Evolutionary conservation across 1,140 invertebrate genomes (phyloP).

Genomic region (Sesamia nonagrioides): DNA sequence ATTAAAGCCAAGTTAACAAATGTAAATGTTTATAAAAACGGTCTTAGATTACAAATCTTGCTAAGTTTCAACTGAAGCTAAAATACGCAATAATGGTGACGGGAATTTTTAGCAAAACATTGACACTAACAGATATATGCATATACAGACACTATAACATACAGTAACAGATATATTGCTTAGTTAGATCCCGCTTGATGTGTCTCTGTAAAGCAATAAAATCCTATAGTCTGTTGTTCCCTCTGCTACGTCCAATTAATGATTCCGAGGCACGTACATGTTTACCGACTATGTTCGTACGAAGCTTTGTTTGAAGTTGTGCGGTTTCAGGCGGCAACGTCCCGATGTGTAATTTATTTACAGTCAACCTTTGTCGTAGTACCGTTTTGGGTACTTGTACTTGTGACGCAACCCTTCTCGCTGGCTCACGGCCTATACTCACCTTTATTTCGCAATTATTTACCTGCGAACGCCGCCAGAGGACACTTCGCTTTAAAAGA

Average conservation of each 20-base stretch:
- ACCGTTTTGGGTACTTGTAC: neutral
- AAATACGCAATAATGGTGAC: too few relatives aligned
- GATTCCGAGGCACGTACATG: neutral
- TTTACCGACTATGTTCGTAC: neutral
- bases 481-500: slow-evolving; percentile 5
- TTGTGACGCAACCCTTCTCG: slow-evolving; percentile 28
- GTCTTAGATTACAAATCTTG: too few relatives aligned
- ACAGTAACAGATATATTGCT: too few relatives aligned
- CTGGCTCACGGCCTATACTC: slow-evolving; percentile 34
- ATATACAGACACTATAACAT: too few relatives aligned
- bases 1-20: too few relatives aligned
- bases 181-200: too few relatives aligned
- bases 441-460: slow-evolving; percentile 48
- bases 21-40: too few relatives aligned
- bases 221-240: neutral
- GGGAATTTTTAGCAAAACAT: too few relatives aligned
- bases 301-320: slow-evolving; percentile 14
- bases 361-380: slow-evolving; percentile 28
- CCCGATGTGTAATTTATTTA: slow-evolving; percentile 47
- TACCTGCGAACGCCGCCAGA: slow-evolving; percentile 1
- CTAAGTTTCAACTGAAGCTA: too few relatives aligned
- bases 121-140: too few relatives aligned
- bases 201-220: too few relatives aligned
- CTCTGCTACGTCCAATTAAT: neutral
- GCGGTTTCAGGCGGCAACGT: slow-evolving; percentile 18